Evolutionary conservation across 2,113 vertebrate genomes (phyloP).

Genomic region (Calidris pygmaea): DNA sequence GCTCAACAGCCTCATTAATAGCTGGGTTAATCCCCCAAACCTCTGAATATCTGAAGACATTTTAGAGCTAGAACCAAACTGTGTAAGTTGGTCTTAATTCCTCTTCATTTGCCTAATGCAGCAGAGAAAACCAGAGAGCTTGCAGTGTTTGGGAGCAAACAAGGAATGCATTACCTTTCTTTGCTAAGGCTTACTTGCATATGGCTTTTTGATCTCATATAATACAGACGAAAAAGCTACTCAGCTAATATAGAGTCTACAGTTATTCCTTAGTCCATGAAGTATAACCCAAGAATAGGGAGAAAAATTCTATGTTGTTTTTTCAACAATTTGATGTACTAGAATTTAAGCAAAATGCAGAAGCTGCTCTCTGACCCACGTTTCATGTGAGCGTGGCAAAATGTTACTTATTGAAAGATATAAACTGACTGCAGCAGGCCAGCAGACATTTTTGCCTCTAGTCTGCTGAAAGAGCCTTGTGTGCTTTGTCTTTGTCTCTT

Average conservation of each 20-base stretch:
- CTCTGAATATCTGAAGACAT: background rate
- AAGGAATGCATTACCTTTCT: background rate
- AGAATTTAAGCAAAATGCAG: background rate
- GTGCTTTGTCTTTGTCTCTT: background rate
- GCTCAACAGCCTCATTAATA: background rate
- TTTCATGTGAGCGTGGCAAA: background rate
- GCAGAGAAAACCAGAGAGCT: background rate
- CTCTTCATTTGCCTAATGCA: background rate
- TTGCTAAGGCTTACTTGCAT: background rate
- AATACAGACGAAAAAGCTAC: background rate
- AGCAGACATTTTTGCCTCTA: background rate
- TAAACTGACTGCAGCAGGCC: background rate
- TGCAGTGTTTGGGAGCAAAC: background rate
- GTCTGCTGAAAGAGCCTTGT: background rate
- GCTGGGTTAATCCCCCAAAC: background rate
- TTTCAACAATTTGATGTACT: background rate
- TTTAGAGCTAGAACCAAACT: background rate
- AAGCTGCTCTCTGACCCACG: background rate
- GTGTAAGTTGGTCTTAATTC: background rate
- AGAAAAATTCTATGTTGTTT: background rate
- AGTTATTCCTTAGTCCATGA: background rate
- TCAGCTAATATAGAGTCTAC: background rate
- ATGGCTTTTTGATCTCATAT: background rate
- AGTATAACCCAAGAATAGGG: background rate
- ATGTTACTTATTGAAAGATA: background rate